Percentiles rank a stretch among this genome's conserved stretches.
Evolutionary conservation across 2,113 vertebrate species (phyloP).

Genomic region (Paedocypris sp.): DNA sequence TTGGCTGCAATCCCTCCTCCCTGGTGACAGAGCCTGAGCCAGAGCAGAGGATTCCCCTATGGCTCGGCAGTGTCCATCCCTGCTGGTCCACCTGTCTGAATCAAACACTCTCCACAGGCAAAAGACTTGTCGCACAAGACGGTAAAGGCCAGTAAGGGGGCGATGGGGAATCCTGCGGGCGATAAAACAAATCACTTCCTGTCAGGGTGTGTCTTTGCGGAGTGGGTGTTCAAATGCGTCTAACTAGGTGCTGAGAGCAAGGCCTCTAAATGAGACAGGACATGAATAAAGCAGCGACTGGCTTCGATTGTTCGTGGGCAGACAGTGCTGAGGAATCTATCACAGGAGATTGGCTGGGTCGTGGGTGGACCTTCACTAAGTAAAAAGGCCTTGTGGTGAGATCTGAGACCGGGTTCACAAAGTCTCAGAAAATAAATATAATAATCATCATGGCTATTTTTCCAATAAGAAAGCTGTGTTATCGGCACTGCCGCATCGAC

Average conservation of each 20-base stretch:
- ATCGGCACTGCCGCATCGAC: too few species aligned
- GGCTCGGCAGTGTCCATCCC: conserved; percentile 27
- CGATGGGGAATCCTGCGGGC: conserved; percentile 15
- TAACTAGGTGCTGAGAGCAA: neutral
- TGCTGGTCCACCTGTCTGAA: conserved; percentile 25
- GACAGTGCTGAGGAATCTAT: conserved; percentile 30
- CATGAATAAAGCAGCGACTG: conserved; percentile 24
- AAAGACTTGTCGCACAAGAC: conserved; percentile 6
- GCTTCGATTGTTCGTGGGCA: conserved; percentile 30
- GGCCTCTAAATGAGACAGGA: conserved; percentile 25
- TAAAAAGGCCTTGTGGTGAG: conserved; percentile 27
- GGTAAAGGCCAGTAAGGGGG: conserved; percentile 3
- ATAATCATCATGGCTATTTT: neutral
- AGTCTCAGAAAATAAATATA: conserved; percentile 16
- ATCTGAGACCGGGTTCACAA: conserved; percentile 17
- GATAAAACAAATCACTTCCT: conserved; percentile 32
- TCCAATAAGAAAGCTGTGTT: conserved; percentile 18
- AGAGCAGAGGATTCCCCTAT: conserved; percentile 45
- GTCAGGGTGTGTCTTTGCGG: conserved; percentile 18
- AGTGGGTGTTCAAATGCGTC: conserved; percentile 16
- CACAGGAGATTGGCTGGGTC: conserved; percentile 21
- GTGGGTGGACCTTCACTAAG: conserved; percentile 37
- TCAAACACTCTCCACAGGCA: conserved; percentile 12
- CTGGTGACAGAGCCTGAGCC: conserved; percentile 34
- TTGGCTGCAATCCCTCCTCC: conserved; percentile 44